These are phyloP conservation scores for Nesoenas mayeri DNA, from an alignment of 2,113 vertebrate genomes.

Conservation along the genomic window DNA sequence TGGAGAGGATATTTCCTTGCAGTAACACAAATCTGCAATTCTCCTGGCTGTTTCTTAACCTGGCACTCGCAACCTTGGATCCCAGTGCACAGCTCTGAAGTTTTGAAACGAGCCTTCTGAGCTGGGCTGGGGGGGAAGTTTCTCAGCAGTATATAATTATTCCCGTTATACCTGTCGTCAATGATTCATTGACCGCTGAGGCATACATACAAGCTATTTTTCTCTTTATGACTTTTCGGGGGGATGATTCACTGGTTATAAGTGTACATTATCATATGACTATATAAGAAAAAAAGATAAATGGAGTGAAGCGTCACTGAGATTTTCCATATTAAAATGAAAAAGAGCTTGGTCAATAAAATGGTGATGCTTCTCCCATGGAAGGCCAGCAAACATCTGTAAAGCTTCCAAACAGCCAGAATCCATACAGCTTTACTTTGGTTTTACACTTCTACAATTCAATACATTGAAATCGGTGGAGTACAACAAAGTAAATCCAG, in stretches of 20 bases:
- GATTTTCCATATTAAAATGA: conserved; percentile 55
- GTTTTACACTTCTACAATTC: background rate
- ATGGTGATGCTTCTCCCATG: background rate
- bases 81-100: background rate
- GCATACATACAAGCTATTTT: conserved; percentile 67
- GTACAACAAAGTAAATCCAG: background rate
- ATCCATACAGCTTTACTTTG: background rate
- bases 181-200: conserved; percentile 71
- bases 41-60: conserved; percentile 40
- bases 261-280: conserved; percentile 71
- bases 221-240: conserved; percentile 68
- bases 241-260: conserved; percentile 71
- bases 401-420: conserved; percentile 10
- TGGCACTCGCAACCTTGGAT: conserved; percentile 5
- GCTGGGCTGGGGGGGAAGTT: conserved; percentile 55
- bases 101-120: conserved; percentile 55
- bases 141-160: conserved; percentile 70
- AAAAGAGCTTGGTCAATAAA: conserved; percentile 30
- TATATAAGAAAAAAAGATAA: conserved; percentile 50
- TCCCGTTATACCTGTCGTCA: conserved; percentile 73
- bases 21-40: background rate
- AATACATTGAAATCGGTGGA: background rate
- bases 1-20: conserved; percentile 13
- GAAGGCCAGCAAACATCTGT: conserved; percentile 28
- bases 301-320: conserved; percentile 51